A percentile compares a stretch with the other conserved stretches of the same genome.
These are phyloP conservation scores for Phalacrocorax brasilianus DNA, from an alignment of 2,113 vertebrate species.

Conservation along the genomic window DNA sequence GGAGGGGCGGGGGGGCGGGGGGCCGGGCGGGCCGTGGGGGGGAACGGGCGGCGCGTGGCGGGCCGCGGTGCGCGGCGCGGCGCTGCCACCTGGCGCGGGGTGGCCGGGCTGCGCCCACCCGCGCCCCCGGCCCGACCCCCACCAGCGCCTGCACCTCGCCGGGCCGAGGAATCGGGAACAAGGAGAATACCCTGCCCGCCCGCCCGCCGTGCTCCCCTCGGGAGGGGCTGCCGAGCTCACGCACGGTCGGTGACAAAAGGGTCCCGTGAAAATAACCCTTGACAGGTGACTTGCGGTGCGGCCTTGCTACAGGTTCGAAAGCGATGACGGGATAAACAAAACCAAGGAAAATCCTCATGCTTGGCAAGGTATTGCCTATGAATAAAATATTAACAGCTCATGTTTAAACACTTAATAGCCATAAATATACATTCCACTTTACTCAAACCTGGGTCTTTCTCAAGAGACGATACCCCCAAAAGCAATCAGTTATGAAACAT, in stretches of 20 bases:
- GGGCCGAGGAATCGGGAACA: rapidly evolving
- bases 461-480: rapidly evolving
- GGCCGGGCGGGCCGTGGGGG: too few species aligned
- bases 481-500: rapidly evolving
- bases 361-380: rapidly evolving
- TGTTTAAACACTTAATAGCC: rapidly evolving
- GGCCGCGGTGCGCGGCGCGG: not conserved
- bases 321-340: too few species aligned
- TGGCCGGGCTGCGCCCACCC: too few species aligned
- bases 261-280: too few species aligned
- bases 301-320: too few species aligned
- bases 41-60: too few species aligned
- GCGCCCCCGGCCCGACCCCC: not conserved
- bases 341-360: rapidly evolving
- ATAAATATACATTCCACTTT: rapidly evolving
- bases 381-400: too few species aligned
- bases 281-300: rapidly evolving
- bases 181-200: rapidly evolving
- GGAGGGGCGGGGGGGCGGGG: too few species aligned
- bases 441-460: not conserved
- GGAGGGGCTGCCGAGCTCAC: not conserved
- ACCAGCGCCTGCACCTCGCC: rapidly evolving
- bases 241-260: not conserved
- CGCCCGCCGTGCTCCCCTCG: rapidly evolving
- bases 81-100: not conserved